Conservation (phyloP, 2,888 invertebrate species). For the Melanostoma scalare region DNA sequence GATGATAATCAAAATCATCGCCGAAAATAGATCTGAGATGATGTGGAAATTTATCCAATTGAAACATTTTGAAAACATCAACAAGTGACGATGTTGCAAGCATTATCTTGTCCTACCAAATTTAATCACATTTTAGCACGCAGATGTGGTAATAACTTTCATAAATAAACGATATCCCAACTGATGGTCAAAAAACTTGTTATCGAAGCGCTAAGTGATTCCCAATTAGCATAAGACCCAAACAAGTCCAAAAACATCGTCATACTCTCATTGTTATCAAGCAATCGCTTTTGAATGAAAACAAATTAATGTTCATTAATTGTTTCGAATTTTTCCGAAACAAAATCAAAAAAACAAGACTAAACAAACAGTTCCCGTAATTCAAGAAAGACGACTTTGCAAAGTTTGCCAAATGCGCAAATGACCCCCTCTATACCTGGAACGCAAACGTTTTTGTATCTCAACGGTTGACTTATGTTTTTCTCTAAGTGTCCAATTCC, state of each 20-base stretch:
- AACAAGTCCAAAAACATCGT: no score
- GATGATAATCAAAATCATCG: no score
- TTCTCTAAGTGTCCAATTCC: slow-evolving; percentile 59
- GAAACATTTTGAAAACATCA: background rate
- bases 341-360: background rate
- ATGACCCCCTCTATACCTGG: background rate
- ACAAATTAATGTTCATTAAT: no score
- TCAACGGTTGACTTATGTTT: slow-evolving; percentile 46
- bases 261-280: no score
- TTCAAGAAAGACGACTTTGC: slow-evolving; percentile 12
- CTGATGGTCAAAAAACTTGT: slow-evolving; percentile 1
- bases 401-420: slow-evolving; percentile 17
- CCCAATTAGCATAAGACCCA: background rate
- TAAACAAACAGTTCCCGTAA: background rate
- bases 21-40: no score
- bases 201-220: background rate
- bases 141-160: slow-evolving; percentile 20
- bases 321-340: background rate
- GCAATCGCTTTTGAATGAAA: no score
- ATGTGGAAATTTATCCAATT: no score
- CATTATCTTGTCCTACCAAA: background rate
- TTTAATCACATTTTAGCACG: background rate
- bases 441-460: slow-evolving; percentile 10
- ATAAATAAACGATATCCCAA: background rate
- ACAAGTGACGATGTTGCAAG: no score